A percentile compares a stretch with the other conserved stretches of the same genome.
Evolutionary conservation across 2,797 vertebrate species (phyloP).

Genomic region (Pyrrhura leucotis): DNA sequence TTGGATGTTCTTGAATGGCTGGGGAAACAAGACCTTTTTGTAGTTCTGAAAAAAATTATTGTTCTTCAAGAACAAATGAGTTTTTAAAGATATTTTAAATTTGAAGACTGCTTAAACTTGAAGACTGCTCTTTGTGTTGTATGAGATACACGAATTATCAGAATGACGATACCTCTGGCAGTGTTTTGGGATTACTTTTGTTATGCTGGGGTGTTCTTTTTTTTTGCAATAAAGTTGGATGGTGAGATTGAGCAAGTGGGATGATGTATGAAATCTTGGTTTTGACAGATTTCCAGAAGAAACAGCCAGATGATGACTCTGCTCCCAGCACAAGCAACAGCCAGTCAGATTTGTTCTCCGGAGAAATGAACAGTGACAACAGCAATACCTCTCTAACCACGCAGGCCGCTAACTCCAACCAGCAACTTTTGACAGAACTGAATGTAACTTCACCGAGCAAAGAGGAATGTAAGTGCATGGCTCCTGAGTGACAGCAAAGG

Average conservation of each 20-base stretch:
- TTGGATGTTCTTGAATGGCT: not conserved
- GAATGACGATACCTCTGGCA: not conserved
- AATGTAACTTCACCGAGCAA: slow-evolving; percentile 86
- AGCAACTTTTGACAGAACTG: slow-evolving; percentile 86
- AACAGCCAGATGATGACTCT: slow-evolving; percentile 90
- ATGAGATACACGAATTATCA: not conserved
- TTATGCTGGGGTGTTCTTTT: not conserved
- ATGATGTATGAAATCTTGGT: slow-evolving; percentile 6
- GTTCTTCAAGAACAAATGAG: not conserved
- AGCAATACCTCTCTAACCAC: slow-evolving; percentile 87
- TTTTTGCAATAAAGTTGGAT: not conserved
- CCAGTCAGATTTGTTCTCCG: slow-evolving; percentile 93
- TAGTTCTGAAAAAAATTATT: not conserved
- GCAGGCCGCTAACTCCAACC: slow-evolving; percentile 83
- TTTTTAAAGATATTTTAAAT: not conserved
- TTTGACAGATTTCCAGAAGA: slow-evolving; percentile 92
- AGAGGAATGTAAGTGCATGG: slow-evolving; percentile 86
- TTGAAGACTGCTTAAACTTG: not conserved
- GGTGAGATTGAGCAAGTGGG: not conserved
- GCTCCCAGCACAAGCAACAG: slow-evolving; percentile 89
- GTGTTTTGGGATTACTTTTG: not conserved
- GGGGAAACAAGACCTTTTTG: not conserved
- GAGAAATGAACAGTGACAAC: slow-evolving; percentile 91
- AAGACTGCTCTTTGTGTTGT: not conserved
- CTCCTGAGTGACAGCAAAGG: not conserved